phyloP scores from a whole-genome alignment of 2,797 vertebrate species.

The Sebastolobus altivelis region DNA sequence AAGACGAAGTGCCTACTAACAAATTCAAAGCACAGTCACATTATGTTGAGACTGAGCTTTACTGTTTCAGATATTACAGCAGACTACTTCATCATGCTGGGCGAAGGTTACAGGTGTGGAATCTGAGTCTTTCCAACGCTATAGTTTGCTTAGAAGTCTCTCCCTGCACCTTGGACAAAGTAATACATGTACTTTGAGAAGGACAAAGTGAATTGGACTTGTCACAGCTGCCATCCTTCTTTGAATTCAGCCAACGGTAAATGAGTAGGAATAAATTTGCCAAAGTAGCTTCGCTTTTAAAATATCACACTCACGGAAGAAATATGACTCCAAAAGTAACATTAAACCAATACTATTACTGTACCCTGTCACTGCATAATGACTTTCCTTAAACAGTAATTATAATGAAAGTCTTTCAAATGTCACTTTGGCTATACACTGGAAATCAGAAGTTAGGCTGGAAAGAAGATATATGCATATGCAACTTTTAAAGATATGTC shows the following conservation, averaged over 20 bases:
- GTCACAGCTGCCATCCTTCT: slow-evolving; percentile 27
- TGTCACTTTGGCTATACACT: slow-evolving; percentile 31
- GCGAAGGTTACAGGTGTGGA: not conserved
- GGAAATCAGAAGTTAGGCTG: slow-evolving; percentile 12
- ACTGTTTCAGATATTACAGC: not conserved
- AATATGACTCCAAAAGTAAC: slow-evolving; percentile 37
- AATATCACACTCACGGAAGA: slow-evolving; percentile 34
- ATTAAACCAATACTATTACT: slow-evolving; percentile 44
- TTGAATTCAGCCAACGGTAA: slow-evolving; percentile 24
- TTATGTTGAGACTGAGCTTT: not conserved
- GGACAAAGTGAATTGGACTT: slow-evolving; percentile 22
- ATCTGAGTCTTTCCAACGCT: not conserved
- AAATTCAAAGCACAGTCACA: not conserved
- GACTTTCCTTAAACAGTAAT: slow-evolving; percentile 46
- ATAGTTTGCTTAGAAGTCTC: not conserved
- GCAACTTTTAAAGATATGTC: slow-evolving; percentile 19
- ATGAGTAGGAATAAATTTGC: slow-evolving; percentile 36
- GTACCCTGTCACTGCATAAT: slow-evolving; percentile 32
- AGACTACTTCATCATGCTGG: not conserved
- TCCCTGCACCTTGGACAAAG: not conserved
- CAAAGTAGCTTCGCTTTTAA: slow-evolving; percentile 40
- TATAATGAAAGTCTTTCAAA: slow-evolving; percentile 53
- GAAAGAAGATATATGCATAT: not conserved
- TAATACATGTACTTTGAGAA: not conserved
- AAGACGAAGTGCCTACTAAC: not conserved